phyloP scores from a whole-genome alignment of 2,113 vertebrate species.

The Ailurus styani region DNA sequence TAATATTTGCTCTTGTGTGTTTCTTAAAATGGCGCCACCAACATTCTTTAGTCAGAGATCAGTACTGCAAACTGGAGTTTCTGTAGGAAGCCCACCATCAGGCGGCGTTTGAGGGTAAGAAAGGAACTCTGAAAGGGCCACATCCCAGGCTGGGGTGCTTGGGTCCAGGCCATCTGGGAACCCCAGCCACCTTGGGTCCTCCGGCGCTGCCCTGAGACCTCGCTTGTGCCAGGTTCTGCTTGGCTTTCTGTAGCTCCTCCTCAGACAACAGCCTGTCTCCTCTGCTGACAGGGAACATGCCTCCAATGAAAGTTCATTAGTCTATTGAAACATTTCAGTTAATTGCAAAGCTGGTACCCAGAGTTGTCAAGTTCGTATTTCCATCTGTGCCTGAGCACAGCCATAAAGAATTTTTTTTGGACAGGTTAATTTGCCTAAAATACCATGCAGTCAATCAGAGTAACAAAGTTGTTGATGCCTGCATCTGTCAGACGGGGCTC shows the following conservation, averaged over 20 bases:
- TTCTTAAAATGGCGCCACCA: not conserved
- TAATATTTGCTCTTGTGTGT: not conserved
- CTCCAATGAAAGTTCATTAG: conserved; percentile 79
- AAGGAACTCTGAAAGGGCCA: not conserved
- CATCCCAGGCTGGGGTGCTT: not conserved
- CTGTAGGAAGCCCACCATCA: conserved; percentile 30
- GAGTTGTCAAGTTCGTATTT: conserved; percentile 78
- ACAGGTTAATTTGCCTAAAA: conserved; percentile 85
- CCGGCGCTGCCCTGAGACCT: not conserved
- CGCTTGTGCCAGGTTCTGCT: conserved; percentile 50
- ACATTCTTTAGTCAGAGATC: not conserved
- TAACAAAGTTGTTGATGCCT: conserved; percentile 77
- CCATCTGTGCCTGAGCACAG: conserved; percentile 77
- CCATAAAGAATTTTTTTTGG: conserved; percentile 77
- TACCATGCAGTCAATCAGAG: conserved; percentile 78
- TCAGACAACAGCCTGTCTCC: conserved; percentile 70
- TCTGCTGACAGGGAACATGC: conserved; percentile 73
- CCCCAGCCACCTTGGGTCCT: not conserved
- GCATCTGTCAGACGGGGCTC: conserved; percentile 76
- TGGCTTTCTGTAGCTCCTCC: conserved; percentile 61
- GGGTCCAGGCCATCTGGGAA: not conserved
- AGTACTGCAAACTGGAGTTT: conserved; percentile 1
- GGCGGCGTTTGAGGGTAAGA: not conserved
- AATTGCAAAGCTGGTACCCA: conserved; percentile 78
- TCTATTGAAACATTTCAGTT: conserved; percentile 78